Evolutionary conservation across 2,113 vertebrate species (phyloP).

Genomic region (Pelmatolapia mariae): DNA sequence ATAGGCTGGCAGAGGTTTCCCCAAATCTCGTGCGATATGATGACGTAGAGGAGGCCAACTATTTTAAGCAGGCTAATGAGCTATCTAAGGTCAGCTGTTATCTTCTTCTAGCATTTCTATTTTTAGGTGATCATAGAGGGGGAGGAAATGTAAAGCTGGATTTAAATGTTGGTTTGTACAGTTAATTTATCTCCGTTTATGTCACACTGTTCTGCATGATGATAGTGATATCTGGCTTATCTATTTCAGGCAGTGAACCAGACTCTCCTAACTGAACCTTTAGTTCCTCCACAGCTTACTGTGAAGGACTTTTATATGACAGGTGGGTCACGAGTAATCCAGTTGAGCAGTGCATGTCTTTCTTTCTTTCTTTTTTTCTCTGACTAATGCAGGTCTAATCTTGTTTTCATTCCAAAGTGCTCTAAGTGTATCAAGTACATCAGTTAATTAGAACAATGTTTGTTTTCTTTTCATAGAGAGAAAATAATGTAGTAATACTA

Average conservation of each 20-base stretch:
- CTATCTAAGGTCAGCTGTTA: conserved; percentile 81
- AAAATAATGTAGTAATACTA: background rate
- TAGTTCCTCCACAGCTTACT: conserved; percentile 87
- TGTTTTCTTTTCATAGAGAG: background rate
- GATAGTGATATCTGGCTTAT: background rate
- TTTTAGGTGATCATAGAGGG: background rate
- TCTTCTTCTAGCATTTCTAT: background rate
- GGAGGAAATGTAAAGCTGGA: background rate
- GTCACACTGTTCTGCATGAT: background rate
- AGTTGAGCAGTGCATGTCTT: background rate
- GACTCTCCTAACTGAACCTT: conserved; percentile 79
- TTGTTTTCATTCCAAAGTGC: background rate
- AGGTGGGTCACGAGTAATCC: conserved; percentile 61
- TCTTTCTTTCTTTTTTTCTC: background rate
- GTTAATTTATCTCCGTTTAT: background rate
- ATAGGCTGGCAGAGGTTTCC: conserved; percentile 83
- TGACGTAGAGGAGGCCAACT: conserved; percentile 89
- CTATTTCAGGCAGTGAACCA: conserved; percentile 80
- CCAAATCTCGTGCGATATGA: conserved; percentile 90
- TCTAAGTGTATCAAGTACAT: background rate
- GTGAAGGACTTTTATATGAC: conserved; percentile 97
- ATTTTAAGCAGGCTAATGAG: conserved; percentile 86
- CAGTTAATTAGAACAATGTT: background rate
- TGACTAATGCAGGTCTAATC: background rate
- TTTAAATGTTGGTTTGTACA: background rate